Percentiles rank a stretch among this genome's conserved stretches.
phyloP scores from a whole-genome alignment of 2,113 vertebrate species.

The Columba livia region DNA sequence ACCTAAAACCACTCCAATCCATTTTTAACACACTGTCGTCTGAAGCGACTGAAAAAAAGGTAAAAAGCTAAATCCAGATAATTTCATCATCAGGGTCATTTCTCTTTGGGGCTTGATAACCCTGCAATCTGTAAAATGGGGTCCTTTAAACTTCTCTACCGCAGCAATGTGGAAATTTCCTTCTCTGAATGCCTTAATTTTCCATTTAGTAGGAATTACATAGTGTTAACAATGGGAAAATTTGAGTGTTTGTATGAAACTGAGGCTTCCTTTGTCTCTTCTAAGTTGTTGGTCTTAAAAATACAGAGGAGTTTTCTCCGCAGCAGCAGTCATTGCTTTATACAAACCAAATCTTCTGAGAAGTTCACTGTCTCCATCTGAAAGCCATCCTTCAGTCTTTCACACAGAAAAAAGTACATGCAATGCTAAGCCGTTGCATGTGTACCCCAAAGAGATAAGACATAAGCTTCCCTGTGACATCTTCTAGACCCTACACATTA shows the following conservation, averaged over 20 bases:
- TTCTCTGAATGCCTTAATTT: not conserved
- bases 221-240: not conserved
- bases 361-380: not conserved
- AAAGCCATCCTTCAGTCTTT: not conserved
- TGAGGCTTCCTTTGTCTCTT: not conserved
- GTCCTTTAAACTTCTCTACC: not conserved
- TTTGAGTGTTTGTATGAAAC: not conserved
- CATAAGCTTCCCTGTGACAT: not conserved
- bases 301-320: not conserved
- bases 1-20: not conserved
- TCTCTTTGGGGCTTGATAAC: not conserved
- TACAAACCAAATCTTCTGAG: not conserved
- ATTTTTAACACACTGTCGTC: not conserved
- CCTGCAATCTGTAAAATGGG: not conserved
- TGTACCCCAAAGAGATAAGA: not conserved
- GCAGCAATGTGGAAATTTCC: not conserved
- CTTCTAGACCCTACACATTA: not conserved
- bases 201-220: not conserved
- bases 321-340: not conserved
- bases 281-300: not conserved
- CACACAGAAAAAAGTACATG: not conserved
- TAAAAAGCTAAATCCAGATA: not conserved
- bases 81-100: not conserved
- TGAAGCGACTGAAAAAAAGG: not conserved
- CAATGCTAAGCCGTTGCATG: not conserved